These are phyloP conservation scores for Scaptomyza tumidula DNA, from an alignment of 2,888 invertebrate genomes.

Conservation along the genomic window DNA sequence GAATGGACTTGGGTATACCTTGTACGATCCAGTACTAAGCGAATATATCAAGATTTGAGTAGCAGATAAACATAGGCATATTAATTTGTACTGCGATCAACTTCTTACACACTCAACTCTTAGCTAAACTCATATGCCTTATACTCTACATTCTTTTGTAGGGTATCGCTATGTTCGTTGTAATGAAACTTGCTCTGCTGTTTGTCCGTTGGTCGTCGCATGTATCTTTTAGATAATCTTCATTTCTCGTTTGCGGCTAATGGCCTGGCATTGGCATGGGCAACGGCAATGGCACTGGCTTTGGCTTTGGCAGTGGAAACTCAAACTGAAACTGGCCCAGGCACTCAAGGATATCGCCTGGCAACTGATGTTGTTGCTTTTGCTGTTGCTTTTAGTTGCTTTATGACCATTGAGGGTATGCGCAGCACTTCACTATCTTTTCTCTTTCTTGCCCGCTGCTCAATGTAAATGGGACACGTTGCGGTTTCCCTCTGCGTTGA, in stretches of 20 bases:
- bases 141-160: constrained; percentile 1
- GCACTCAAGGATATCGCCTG: constrained; percentile 75
- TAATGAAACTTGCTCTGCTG: constrained; percentile 66
- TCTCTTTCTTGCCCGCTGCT: constrained; percentile 29
- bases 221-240: constrained; percentile 79
- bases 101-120: too few relatives aligned
- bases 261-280: constrained; percentile 68
- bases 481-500: constrained; percentile 75
- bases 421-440: constrained; percentile 66
- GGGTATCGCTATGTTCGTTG: constrained; percentile 55
- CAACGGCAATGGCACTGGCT: constrained; percentile 22
- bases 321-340: constrained; percentile 53
- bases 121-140: background rate
- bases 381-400: constrained; percentile 49
- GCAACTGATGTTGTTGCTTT: constrained; percentile 28
- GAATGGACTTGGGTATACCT: constrained; percentile 13
- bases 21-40: background rate
- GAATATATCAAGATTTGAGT: background rate
- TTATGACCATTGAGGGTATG: constrained; percentile 68
- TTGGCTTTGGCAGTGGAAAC: constrained; percentile 1
- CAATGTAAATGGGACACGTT: constrained; percentile 79
- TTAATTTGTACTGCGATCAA: too few relatives aligned
- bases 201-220: constrained; percentile 52
- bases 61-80: too few relatives aligned
- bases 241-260: constrained; percentile 79